Evolutionary conservation across 2,888 invertebrate genomes (phyloP), one percentile per base, ranked within the genome.

Genomic region (Ormyrus pomaceus): DNA sequence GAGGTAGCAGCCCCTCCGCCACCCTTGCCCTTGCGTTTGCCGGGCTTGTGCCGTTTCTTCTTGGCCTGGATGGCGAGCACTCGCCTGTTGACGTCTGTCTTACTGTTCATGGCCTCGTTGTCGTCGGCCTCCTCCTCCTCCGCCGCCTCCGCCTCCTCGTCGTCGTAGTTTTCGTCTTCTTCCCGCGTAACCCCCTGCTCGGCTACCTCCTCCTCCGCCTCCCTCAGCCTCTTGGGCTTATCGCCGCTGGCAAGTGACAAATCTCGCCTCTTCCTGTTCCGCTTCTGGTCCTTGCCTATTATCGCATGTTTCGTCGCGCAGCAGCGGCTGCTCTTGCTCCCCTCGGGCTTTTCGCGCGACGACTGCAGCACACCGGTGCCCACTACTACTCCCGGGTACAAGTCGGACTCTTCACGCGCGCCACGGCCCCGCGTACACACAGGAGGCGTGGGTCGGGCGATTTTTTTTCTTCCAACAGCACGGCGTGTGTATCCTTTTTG

Each of bases 41-140:
- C 95, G 85, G 95, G 94, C 95, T 96, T 96, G 92, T 96, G 96
- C 86, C 96, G 94, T 92, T 96, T 97, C 93, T 96, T 96, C 93
- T 97, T 97, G 89, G 96, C 96, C 93, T 96, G 96, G 90, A 96
- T 96, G 91, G 96, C 96, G 92, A 96, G 93, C 92, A 97, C 96
- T 92, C 96, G 95, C 92, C 96, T 95, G 93, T 96, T 96, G 92
- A 96, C 96, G 93, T 96, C 96, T 92, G 95, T 95, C 94, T 96
- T 96, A 91, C 95, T 94, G 93, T 95, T 96, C 96, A 96, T 96
- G 71, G 81, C 77, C 59, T 70, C 64, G 71, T 56, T 96, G 71
- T 82, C 77, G 55, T 70, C 64, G 71, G 50, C 68, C 64, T 56
- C 55, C 56, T 46, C 64, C 11, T 11, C 56, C 65, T 6, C 51